Evolutionary conservation across 2,113 vertebrate species (phyloP).

Genomic region (Pteropus alecto): DNA sequence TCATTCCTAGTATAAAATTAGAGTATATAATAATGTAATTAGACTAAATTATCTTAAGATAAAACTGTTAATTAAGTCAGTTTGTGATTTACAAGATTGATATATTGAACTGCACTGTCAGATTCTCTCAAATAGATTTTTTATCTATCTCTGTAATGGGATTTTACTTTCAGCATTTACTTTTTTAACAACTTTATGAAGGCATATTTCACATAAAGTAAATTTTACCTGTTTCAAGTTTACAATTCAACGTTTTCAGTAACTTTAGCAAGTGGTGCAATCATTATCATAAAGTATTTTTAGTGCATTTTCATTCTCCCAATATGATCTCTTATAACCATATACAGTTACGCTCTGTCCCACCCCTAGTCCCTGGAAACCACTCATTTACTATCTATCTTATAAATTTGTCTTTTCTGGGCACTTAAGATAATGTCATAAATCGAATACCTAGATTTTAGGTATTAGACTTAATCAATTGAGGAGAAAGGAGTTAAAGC

Average conservation of each 20-base stretch:
- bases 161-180: not conserved
- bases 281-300: not conserved
- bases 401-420: not conserved
- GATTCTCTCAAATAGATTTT: not conserved
- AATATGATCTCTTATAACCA: not conserved
- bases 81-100: not conserved
- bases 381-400: not conserved
- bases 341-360: not conserved
- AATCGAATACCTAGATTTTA: not conserved
- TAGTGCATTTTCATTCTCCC: not conserved
- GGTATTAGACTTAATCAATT: not conserved
- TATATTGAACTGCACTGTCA: not conserved
- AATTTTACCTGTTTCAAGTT: not conserved
- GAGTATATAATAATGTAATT: not conserved
- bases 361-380: not conserved
- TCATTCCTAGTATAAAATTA: not conserved
- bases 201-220: not conserved
- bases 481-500: not conserved
- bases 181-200: not conserved
- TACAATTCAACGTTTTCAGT: not conserved
- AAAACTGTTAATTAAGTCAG: not conserved
- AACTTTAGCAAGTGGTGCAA: not conserved
- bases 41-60: not conserved
- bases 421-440: not conserved
- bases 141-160: not conserved